phyloP scores from a whole-genome alignment of 2,797 vertebrate genomes.

The Hippocampus kuda region DNA sequence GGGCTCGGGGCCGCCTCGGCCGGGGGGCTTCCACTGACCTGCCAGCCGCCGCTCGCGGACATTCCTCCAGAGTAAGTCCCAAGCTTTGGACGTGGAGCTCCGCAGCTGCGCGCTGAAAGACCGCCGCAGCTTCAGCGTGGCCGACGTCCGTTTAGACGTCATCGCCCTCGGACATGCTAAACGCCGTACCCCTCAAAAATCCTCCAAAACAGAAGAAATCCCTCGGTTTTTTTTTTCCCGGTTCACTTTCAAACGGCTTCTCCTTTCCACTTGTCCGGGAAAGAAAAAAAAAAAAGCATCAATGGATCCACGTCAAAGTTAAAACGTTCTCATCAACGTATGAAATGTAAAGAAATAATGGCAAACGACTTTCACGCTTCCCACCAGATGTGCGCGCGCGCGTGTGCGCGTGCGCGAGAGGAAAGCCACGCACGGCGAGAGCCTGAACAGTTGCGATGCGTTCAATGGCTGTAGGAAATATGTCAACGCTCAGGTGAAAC shows the following conservation, averaged over 20 bases:
- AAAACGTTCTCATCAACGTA: neutral
- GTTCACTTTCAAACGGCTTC: slow-evolving; percentile 10
- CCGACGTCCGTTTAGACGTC: slow-evolving; percentile 65
- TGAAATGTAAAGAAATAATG: slow-evolving; percentile 2
- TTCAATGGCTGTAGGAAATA: slow-evolving; percentile 36
- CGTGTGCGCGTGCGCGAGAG: slow-evolving; percentile 17
- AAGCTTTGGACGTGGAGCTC: slow-evolving; percentile 80
- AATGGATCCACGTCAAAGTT: slow-evolving; percentile 3
- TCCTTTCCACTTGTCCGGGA: slow-evolving; percentile 4
- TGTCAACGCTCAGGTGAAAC: neutral
- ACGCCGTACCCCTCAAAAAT: slow-evolving; percentile 2
- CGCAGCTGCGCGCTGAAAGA: slow-evolving; percentile 83
- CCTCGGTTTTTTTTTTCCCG: slow-evolving; percentile 11
- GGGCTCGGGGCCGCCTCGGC: slow-evolving; percentile 3
- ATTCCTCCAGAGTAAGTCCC: slow-evolving; percentile 84
- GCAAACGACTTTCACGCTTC: slow-evolving; percentile 37
- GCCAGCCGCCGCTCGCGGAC: slow-evolving; percentile 80
- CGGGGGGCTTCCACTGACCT: slow-evolving; percentile 71
- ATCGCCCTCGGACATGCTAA: slow-evolving; percentile 65
- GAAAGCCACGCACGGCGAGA: slow-evolving; percentile 22
- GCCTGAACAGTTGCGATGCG: slow-evolving; percentile 19
- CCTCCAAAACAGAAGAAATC: slow-evolving; percentile 7
- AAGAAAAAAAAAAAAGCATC: neutral
- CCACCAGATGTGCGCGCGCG: slow-evolving; percentile 54
- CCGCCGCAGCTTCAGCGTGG: slow-evolving; percentile 71